Evolutionary conservation across 2,888 invertebrate species (phyloP).

Genomic region (Euzetes globulus): DNA sequence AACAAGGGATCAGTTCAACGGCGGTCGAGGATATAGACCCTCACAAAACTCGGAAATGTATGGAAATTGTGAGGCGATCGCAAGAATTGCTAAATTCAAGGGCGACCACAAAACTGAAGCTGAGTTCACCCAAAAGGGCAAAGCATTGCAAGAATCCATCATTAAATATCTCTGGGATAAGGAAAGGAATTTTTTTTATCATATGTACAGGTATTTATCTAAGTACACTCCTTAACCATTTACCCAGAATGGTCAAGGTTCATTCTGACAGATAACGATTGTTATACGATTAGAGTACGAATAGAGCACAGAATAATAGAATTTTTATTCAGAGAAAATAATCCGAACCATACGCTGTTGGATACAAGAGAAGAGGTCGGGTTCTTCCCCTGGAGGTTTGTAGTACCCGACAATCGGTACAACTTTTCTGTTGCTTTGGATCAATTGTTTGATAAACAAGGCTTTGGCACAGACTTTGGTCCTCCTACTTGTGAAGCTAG

Average conservation of each 20-base stretch:
- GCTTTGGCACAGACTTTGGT: not conserved
- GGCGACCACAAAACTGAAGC: not conserved
- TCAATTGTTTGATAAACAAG: not conserved
- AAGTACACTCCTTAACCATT: too few relatives aligned
- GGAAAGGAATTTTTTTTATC: not conserved
- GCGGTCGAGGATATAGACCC: not conserved
- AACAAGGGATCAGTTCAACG: not conserved
- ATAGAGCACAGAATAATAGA: too few relatives aligned
- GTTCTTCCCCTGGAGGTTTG: conserved; percentile 10
- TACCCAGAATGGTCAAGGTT: too few relatives aligned
- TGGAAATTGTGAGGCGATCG: not conserved
- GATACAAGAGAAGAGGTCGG: conserved; percentile 19
- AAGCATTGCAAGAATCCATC: not conserved
- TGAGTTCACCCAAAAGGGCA: not conserved
- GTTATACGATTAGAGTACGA: too few relatives aligned
- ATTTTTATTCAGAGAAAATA: not conserved
- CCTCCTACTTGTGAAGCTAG: not conserved
- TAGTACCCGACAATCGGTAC: not conserved
- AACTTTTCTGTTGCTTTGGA: not conserved
- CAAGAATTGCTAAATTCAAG: not conserved
- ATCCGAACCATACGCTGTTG: not conserved
- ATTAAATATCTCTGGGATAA: conserved; percentile 12
- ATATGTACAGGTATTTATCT: not conserved
- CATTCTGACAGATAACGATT: too few relatives aligned
- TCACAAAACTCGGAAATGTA: conserved; percentile 17